Percentiles rank a stretch among this genome's conserved stretches.
Evolutionary conservation across 2,797 vertebrate genomes (phyloP).

Genomic region (Gila robusta): DNA sequence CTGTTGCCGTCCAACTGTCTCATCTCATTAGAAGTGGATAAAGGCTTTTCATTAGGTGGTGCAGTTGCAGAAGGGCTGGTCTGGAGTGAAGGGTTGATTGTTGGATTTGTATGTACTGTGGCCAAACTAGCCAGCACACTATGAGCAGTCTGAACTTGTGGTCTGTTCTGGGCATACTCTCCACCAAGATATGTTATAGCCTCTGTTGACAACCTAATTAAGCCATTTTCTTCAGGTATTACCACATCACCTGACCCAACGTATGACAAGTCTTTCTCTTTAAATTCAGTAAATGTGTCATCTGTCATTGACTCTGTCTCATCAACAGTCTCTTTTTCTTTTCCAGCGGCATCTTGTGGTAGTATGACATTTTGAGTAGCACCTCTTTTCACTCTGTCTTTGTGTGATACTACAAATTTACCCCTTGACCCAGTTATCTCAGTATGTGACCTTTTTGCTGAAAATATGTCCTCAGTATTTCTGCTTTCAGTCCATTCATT

Average conservation of each 20-base stretch:
- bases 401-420: slow-evolving; percentile 56
- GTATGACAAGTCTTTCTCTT: slow-evolving; percentile 61
- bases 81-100: slow-evolving; percentile 51
- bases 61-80: slow-evolving; percentile 57
- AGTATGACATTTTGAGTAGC: slow-evolving; percentile 57
- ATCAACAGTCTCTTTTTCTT: slow-evolving; percentile 45
- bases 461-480: neutral
- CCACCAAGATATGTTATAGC: slow-evolving; percentile 56
- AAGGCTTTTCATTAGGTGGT: slow-evolving; percentile 47
- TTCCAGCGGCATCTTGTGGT: slow-evolving; percentile 65
- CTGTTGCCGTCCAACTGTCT: slow-evolving; percentile 51
- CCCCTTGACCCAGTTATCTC: slow-evolving; percentile 48
- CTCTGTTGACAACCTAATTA: slow-evolving; percentile 53
- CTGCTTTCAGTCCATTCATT: slow-evolving; percentile 16
- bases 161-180: slow-evolving; percentile 69
- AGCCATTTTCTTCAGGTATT: slow-evolving; percentile 44
- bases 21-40: slow-evolving; percentile 43
- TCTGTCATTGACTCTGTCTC: slow-evolving; percentile 41
- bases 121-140: slow-evolving; percentile 53
- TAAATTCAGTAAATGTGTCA: slow-evolving; percentile 48
- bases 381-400: slow-evolving; percentile 62
- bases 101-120: slow-evolving; percentile 46
- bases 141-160: slow-evolving; percentile 66
- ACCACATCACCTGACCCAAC: slow-evolving; percentile 67
- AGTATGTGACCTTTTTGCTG: slow-evolving; percentile 44